Evolutionary conservation across 1,140 invertebrate species (phyloP).

Genomic region (Ditylenchus dipsaci): DNA sequence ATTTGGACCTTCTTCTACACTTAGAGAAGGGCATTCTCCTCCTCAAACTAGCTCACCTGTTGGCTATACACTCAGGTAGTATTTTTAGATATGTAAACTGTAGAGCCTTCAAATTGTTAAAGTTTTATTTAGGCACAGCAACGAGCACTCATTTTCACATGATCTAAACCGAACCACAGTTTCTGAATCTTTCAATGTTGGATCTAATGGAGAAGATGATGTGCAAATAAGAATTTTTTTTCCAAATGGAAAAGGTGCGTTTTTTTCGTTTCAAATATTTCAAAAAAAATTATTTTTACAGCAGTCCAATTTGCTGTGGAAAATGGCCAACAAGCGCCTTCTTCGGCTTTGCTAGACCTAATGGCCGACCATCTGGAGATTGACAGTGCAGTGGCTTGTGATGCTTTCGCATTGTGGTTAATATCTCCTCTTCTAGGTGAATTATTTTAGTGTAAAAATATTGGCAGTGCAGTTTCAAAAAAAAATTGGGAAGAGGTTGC

Average conservation of each 20-base stretch:
- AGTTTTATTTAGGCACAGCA: conserved; percentile 20
- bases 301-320: conserved; percentile 42
- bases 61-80: conserved; percentile 28
- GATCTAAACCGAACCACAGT: conserved; percentile 28
- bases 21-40: conserved; percentile 4
- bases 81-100: conserved; percentile 13
- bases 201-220: conserved; percentile 7
- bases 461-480: no score
- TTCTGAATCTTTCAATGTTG: conserved; percentile 37
- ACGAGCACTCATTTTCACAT: conserved; percentile 14
- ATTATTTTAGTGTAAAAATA: background rate
- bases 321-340: conserved; percentile 21
- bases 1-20: background rate
- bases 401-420: conserved; percentile 43
- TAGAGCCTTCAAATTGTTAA: background rate
- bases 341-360: conserved; percentile 27
- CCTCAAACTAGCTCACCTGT: conserved; percentile 19
- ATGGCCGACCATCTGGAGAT: conserved; percentile 43
- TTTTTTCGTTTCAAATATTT: background rate
- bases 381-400: conserved; percentile 22
- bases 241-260: conserved; percentile 35
- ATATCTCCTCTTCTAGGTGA: conserved; percentile 40
- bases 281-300: conserved; percentile 9
- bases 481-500: no score
- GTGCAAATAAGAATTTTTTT: conserved; percentile 49